These are phyloP conservation scores for Chromoteleia sp. DNA, from an alignment of 2,888 invertebrate species.

Conservation along the genomic window DNA sequence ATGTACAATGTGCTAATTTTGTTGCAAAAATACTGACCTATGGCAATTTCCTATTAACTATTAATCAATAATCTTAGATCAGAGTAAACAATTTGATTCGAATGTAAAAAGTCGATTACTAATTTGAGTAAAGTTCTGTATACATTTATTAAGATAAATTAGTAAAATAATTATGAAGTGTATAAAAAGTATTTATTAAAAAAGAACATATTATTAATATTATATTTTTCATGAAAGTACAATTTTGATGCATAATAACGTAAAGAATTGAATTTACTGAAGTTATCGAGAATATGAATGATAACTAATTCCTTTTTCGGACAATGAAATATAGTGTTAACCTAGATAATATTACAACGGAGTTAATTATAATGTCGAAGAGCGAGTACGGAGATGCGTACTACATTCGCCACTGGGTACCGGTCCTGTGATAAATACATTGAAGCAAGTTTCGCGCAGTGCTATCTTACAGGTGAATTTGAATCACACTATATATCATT, in stretches of 20 bases:
- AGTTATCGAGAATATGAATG: constrained; percentile 8
- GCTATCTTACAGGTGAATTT: constrained; percentile 67
- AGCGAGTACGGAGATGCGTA: constrained; percentile 18
- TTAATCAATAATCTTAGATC: too few relatives aligned
- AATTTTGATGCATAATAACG: background rate
- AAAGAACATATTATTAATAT: too few relatives aligned
- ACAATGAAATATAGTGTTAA: constrained; percentile 29
- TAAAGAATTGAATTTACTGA: background rate
- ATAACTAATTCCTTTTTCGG: constrained; percentile 16
- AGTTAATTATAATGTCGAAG: constrained; percentile 61
- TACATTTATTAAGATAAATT: too few relatives aligned
- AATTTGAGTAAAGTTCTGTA: too few relatives aligned
- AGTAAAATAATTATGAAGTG: background rate
- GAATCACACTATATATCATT: constrained; percentile 61
- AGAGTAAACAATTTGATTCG: too few relatives aligned
- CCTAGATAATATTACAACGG: constrained; percentile 31
- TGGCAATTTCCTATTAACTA: too few relatives aligned
- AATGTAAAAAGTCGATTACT: too few relatives aligned
- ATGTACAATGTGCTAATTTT: too few relatives aligned
- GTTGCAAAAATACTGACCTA: too few relatives aligned
- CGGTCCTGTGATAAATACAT: constrained; percentile 59
- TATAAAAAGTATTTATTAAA: background rate
- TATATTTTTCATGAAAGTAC: background rate
- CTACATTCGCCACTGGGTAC: constrained; percentile 39
- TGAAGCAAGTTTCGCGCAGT: constrained; percentile 58